Percentiles rank a stretch among this genome's conserved stretches.
Conservation (phyloP, 1,140 invertebrate species). For the Microplitis mediator region DNA sequence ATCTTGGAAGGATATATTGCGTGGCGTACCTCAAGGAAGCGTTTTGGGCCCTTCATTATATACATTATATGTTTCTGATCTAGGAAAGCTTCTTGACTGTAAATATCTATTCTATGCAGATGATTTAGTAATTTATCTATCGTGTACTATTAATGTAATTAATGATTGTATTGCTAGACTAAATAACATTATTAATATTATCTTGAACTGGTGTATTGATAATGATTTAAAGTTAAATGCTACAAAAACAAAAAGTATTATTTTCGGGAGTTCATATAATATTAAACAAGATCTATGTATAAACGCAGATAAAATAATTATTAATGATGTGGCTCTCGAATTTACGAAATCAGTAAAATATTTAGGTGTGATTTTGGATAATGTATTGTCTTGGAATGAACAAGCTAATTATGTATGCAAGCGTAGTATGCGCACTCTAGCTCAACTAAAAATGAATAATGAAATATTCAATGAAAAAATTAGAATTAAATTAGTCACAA, state of each 20-base stretch:
- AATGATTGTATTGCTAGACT: neutral
- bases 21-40: constrained; percentile 3
- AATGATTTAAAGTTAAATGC: neutral
- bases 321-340: neutral
- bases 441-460: neutral
- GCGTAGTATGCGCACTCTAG: neutral
- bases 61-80: neutral
- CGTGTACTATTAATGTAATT: neutral
- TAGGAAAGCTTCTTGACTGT: neutral
- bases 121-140: neutral
- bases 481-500: neutral
- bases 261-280: neutral
- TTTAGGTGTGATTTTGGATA: neutral
- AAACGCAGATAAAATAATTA: neutral
- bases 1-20: neutral
- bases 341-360: neutral
- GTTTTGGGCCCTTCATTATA: neutral
- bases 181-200: neutral
- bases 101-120: neutral
- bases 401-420: neutral
- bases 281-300: neutral
- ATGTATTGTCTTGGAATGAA: neutral
- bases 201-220: neutral
- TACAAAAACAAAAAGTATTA: neutral
- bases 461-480: neutral